Evolutionary conservation across 2,113 vertebrate species (phyloP).

Genomic region (Passer domesticus): DNA sequence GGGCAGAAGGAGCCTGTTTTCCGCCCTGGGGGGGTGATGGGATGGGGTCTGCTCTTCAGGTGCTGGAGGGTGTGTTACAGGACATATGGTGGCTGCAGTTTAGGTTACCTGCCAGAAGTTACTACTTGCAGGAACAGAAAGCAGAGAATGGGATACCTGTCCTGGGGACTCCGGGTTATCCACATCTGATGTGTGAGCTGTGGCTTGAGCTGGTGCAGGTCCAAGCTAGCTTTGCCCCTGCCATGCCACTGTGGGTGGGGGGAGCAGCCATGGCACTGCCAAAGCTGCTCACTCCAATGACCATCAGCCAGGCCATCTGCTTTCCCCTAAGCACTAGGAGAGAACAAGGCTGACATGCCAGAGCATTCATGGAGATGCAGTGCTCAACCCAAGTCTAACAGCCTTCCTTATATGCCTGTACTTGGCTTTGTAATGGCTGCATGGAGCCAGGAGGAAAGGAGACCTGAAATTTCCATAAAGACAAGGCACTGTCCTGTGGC

Average conservation of each 20-base stretch:
- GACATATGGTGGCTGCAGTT: not conserved
- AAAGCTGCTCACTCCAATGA: not conserved
- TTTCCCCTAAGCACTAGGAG: not conserved
- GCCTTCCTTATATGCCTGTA: not conserved
- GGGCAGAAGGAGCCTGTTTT: not conserved
- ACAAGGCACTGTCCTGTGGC: not conserved
- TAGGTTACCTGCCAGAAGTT: not conserved
- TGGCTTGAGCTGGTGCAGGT: not conserved
- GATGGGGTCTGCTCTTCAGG: not conserved
- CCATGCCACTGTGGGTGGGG: rapidly evolving
- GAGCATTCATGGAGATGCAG: not conserved
- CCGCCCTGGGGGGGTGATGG: not conserved
- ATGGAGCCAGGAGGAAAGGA: not conserved
- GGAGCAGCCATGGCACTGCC: not conserved
- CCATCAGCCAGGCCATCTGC: not conserved
- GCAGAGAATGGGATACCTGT: not conserved
- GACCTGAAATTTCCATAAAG: not conserved
- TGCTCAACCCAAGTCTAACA: not conserved
- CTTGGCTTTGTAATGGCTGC: not conserved
- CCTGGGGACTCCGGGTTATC: not conserved
- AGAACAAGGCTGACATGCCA: not conserved
- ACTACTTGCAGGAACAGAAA: not conserved
- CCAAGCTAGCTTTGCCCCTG: not conserved
- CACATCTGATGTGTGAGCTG: not conserved
- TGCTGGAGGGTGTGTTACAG: not conserved